These are phyloP conservation scores for Cerastis rubricosa DNA, from an alignment of 2,888 invertebrate genomes.

Conservation along the genomic window DNA sequence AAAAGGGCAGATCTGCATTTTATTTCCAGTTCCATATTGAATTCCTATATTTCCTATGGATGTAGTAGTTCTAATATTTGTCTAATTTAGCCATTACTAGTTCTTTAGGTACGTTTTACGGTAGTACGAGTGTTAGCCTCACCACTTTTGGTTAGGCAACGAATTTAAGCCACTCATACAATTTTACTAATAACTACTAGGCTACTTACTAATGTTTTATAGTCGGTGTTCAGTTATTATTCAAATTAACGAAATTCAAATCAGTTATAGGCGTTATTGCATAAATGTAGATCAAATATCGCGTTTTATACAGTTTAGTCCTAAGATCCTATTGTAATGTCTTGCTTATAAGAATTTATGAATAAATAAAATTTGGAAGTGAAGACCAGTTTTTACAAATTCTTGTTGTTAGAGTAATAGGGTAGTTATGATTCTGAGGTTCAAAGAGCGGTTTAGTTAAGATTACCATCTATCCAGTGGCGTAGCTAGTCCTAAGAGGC, in stretches of 20 bases:
- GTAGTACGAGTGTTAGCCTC: constrained; percentile 4
- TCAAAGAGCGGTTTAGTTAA: background rate
- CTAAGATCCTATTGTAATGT: constrained; percentile 82
- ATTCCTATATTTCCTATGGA: constrained; percentile 43
- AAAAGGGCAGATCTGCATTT: constrained; percentile 29
- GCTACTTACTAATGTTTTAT: constrained; percentile 7
- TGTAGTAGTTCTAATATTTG: constrained; percentile 35
- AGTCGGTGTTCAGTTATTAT: constrained; percentile 49
- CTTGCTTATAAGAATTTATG: constrained; percentile 81
- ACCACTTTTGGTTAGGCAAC: constrained; percentile 16
- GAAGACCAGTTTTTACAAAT: constrained; percentile 62
- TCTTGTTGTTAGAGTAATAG: constrained; percentile 11
- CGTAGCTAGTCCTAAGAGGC: background rate
- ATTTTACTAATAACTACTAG: constrained; percentile 6
- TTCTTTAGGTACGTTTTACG: constrained; percentile 24
- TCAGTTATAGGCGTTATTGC: constrained; percentile 43
- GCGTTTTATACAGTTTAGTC: constrained; percentile 79
- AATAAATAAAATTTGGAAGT: constrained; percentile 85
- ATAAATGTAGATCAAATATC: constrained; percentile 66
- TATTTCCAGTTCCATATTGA: constrained; percentile 33
- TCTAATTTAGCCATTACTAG: constrained; percentile 40
- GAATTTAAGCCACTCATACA: background rate
- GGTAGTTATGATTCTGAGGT: background rate
- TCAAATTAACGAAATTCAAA: constrained; percentile 36
- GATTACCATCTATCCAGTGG: background rate